These are phyloP conservation scores for Anguilla pacifica DNA, from an alignment of 2,797 vertebrate genomes.

Conservation along the genomic window DNA sequence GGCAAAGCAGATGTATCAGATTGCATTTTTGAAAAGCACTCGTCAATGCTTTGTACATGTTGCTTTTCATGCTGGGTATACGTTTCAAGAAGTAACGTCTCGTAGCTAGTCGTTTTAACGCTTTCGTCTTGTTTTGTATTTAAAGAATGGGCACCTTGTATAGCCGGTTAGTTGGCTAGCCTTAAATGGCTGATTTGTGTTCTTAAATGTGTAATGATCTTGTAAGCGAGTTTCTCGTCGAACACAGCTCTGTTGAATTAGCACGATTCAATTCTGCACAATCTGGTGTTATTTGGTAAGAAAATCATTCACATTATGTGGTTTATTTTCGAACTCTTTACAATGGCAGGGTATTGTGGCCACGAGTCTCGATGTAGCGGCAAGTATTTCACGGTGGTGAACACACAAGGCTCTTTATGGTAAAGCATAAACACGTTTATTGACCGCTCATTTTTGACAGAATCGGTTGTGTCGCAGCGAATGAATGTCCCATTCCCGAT, in stretches of 20 bases:
- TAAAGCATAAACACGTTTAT: not conserved
- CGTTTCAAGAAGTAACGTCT: not conserved
- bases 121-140: not conserved
- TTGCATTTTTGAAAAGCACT: constrained; percentile 7
- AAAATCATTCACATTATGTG: not conserved
- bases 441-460: not conserved
- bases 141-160: not conserved
- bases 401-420: not conserved
- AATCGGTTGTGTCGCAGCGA: not conserved
- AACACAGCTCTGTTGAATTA: not conserved
- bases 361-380: not conserved
- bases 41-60: not conserved
- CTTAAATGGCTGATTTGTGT: not conserved
- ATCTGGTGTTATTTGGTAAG: not conserved
- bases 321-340: not conserved
- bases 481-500: not conserved
- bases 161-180: not conserved
- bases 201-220: not conserved
- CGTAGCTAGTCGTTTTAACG: not conserved
- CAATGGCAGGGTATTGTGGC: not conserved
- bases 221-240: not conserved
- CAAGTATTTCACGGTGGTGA: not conserved
- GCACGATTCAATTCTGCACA: not conserved
- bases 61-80: not conserved
- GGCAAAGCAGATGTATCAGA: constrained; percentile 25